These are phyloP conservation scores for Rhagologus leucostigma DNA, from an alignment of 2,113 vertebrate genomes.

Conservation along the genomic window DNA sequence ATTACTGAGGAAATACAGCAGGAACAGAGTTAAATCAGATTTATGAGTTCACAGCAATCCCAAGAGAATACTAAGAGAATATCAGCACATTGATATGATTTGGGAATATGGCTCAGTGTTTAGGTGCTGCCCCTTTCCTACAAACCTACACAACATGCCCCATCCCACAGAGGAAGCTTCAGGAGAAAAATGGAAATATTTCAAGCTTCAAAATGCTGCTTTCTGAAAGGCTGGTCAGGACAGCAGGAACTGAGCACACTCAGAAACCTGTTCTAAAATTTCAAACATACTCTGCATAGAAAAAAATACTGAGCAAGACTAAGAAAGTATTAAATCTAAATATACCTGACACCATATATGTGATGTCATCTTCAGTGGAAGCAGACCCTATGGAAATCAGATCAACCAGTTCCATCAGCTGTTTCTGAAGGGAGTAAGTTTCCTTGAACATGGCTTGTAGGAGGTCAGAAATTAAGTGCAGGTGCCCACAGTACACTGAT, in stretches of 20 bases:
- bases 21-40: background rate
- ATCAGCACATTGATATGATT: accelerated
- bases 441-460: constrained; percentile 91
- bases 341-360: constrained; percentile 81
- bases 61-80: background rate
- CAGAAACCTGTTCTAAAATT: background rate
- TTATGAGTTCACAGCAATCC: background rate
- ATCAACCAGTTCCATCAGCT: constrained; percentile 87
- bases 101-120: background rate
- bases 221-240: background rate
- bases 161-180: background rate
- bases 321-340: background rate
- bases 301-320: background rate
- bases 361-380: constrained; percentile 72
- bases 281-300: background rate
- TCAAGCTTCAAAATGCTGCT: background rate
- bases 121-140: background rate
- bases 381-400: constrained; percentile 72
- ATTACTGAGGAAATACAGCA: constrained; percentile 77
- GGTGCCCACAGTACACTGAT: constrained; percentile 81
- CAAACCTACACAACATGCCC: background rate
- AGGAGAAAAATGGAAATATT: background rate
- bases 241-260: background rate
- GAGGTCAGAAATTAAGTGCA: constrained; percentile 90
- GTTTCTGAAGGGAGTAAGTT: constrained; percentile 89